A percentile compares a stretch with the other conserved stretches of the same genome.
Evolutionary conservation across 92 coral and sea anemone species (phyloP).

Genomic region (Bergia puertoricense): DNA sequence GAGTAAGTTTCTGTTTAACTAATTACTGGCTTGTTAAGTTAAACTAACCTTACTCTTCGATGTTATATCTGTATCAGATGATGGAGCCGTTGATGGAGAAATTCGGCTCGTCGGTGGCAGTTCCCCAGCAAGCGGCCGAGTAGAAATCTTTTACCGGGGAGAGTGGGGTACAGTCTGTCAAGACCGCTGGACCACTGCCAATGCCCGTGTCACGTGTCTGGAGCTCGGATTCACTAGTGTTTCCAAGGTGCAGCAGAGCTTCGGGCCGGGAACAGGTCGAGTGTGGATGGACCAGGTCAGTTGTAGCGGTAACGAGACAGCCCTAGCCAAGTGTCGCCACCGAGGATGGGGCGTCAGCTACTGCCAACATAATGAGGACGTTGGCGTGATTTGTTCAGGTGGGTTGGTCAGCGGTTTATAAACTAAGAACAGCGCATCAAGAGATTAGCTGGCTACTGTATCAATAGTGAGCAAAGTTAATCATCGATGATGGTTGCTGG

Average conservation of each 20-base stretch:
- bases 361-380: constrained; percentile 70
- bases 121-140: constrained; percentile 75
- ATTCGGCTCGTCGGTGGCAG: constrained; percentile 75
- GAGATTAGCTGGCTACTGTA: too few species aligned
- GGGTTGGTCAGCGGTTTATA: background rate
- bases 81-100: constrained; percentile 78
- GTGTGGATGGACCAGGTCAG: constrained; percentile 69
- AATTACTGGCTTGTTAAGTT: background rate
- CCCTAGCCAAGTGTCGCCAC: constrained; percentile 53
- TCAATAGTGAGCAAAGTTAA: too few species aligned
- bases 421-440: background rate
- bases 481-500: too few species aligned
- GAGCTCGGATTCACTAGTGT: constrained; percentile 85
- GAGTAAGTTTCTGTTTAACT: background rate
- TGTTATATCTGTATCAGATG: constrained; percentile 31
- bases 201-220: constrained; percentile 75
- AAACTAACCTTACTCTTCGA: background rate
- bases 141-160: constrained; percentile 80
- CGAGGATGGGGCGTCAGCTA: constrained; percentile 57
- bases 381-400: constrained; percentile 88
- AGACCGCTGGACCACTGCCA: constrained; percentile 59
- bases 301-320: constrained; percentile 68
- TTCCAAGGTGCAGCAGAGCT: constrained; percentile 57
- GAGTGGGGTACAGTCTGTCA: constrained; percentile 94
- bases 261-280: constrained; percentile 79